These are phyloP conservation scores for Trichogramma evanescens DNA, from an alignment of 2,888 invertebrate species.

Conservation along the genomic window DNA sequence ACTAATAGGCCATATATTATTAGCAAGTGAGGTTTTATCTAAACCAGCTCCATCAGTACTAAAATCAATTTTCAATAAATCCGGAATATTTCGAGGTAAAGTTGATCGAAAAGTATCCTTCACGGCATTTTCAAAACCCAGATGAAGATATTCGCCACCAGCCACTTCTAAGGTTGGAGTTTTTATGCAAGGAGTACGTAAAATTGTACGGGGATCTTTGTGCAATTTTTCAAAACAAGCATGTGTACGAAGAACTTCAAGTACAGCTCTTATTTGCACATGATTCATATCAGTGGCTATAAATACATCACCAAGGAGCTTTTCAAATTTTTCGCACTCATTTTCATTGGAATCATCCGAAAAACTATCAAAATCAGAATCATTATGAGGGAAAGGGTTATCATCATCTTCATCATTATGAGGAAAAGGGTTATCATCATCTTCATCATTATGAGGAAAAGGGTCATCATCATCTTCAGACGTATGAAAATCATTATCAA, in stretches of 20 bases:
- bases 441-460: no score
- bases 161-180: neutral
- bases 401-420: no score
- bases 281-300: no score
- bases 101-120: neutral
- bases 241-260: neutral
- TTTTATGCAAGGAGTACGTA: neutral
- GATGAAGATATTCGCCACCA: conserved; percentile 1
- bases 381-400: no score
- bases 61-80: neutral
- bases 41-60: neutral
- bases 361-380: no score
- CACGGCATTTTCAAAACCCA: neutral
- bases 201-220: neutral
- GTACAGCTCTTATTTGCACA: no score
- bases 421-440: no score
- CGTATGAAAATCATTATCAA: no score
- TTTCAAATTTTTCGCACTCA: no score
- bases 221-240: neutral
- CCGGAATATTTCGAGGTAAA: neutral
- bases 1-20: conserved; percentile 3
- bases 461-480: no score
- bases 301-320: no score
- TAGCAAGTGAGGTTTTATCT: neutral
- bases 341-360: no score